Evolutionary conservation across 2,113 vertebrate genomes (phyloP).

Genomic region (Coracopsis vasa): DNA sequence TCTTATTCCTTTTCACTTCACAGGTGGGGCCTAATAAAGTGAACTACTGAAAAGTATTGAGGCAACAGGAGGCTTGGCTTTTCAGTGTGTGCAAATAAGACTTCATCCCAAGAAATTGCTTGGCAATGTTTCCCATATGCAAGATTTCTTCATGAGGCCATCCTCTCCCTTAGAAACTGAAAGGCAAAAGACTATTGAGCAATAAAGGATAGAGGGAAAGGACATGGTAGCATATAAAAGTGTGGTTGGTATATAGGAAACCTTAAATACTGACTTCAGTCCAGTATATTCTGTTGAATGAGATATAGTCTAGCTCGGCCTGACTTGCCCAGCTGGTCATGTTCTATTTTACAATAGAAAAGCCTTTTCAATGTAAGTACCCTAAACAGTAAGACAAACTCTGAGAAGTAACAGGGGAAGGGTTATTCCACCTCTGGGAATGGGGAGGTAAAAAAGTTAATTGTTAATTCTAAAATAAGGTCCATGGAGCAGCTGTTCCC

Average conservation of each 20-base stretch:
- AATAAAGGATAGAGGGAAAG: not conserved
- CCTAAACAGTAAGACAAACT: not conserved
- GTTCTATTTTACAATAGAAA: not conserved
- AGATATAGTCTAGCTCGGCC: not conserved
- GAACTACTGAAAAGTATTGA: slow-evolving; percentile 30
- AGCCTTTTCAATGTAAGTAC: not conserved
- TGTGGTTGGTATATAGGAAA: not conserved
- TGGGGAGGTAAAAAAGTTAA: not conserved
- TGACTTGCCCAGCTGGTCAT: not conserved
- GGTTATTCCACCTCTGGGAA: not conserved
- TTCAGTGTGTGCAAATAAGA: not conserved
- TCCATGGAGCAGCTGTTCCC: not conserved
- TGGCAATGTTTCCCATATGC: not conserved
- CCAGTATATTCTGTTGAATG: not conserved
- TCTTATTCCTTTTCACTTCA: not conserved
- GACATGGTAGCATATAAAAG: not conserved
- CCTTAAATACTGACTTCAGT: not conserved
- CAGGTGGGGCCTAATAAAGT: slow-evolving; percentile 54
- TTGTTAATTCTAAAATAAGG: not conserved
- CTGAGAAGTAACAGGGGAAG: not conserved
- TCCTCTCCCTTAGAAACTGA: not conserved
- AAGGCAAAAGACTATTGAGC: not conserved
- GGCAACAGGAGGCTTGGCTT: not conserved
- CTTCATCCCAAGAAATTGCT: not conserved
- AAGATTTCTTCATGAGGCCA: not conserved